Evolutionary conservation across 2,797 vertebrate species (phyloP), one percentile per base, ranked within the genome.

Genomic region (Loris lydekkerianus): DNA sequence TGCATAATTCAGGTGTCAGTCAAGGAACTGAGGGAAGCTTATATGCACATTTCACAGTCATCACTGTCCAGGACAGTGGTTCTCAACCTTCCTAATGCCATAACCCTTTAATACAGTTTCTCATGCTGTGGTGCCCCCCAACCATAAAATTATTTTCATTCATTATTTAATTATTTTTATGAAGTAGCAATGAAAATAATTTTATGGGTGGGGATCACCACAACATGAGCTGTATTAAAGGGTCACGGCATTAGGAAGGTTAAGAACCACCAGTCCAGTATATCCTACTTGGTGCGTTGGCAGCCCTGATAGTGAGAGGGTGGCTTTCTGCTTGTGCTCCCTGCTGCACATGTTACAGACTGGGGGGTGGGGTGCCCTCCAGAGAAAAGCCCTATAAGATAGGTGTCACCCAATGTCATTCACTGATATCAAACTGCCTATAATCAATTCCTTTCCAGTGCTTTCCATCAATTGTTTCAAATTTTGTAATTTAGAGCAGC

Each of bases 271-370:
- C 15, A 14, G 60, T 6, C 43, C 9, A n/a, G 2, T 17, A 43
- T 14, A 46, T 9, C 25, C 63, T 78, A 29, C 43, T 93, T 91
- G n/a, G 21, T 8, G 27, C 43, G 61, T 20, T 46, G 40, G 56
- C 10, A 61, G 15, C 27, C 29, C n/a, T 31, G 65, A 49, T 2
- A 37, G 25, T 49, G 40, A 53, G n/a, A 81, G 27, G 14, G 21
- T 53, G 63, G 53, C n/a, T 95, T 93, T 76, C 76, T 69, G 4
- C 43, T 65, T 80, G 78, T n/a, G 27, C 23, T 95, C 31, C 58
- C 60, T 15, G 11, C 18, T 13, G 21, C 0, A 21, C 6, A 61
- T 0, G 14, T 3, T 40, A 9, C 2, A 76, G 76, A 72, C 31
- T 21, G 6, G 29, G 25, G 11, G 49, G 49, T 53, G 49, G 29